Evolutionary conservation across 2,113 vertebrate genomes (phyloP).

Genomic region (Pteropus alecto): DNA sequence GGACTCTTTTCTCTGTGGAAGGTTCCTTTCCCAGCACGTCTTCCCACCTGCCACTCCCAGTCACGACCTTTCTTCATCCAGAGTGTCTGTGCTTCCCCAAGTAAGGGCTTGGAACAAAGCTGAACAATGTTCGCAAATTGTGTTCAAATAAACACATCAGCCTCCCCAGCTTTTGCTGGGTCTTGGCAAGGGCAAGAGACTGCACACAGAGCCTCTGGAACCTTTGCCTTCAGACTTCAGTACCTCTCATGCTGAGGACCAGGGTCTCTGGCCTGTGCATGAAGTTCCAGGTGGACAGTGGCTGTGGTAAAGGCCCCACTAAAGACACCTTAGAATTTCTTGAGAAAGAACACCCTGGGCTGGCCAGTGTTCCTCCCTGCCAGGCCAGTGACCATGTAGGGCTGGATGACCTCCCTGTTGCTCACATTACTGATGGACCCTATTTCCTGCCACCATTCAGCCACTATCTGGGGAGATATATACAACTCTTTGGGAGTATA

Average conservation of each 20-base stretch:
- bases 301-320: background rate
- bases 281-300: background rate
- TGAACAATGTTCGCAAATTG: background rate
- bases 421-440: background rate
- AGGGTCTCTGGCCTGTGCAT: background rate
- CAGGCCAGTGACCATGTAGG: background rate
- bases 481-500: background rate
- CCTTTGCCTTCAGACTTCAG: background rate
- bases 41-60: no score
- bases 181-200: constrained; percentile 31
- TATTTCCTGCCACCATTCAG: background rate
- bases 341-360: background rate
- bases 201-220: constrained; percentile 44
- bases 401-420: background rate
- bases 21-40: background rate
- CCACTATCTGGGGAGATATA: background rate
- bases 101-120: background rate
- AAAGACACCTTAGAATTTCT: background rate
- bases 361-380: background rate
- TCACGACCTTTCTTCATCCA: background rate
- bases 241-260: background rate
- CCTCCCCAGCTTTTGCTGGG: background rate
- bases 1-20: background rate
- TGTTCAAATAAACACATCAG: background rate
- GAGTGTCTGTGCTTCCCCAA: background rate